phyloP scores from a whole-genome alignment of 2,797 vertebrate genomes.

The Tolypeutes matacus region DNA sequence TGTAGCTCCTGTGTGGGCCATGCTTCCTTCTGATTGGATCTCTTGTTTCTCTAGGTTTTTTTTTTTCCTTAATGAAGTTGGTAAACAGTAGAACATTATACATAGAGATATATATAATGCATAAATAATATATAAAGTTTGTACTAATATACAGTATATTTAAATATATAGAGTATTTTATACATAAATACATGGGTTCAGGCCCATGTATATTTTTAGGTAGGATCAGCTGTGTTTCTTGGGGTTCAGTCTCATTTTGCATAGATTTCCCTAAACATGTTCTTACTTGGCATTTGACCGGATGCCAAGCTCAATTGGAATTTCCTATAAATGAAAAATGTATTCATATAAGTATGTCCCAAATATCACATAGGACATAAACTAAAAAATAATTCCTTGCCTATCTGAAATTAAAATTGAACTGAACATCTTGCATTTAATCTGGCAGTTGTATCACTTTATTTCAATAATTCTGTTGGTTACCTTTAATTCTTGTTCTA shows the following conservation, averaged over 20 bases:
- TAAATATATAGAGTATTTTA: too few species aligned
- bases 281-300: neutral
- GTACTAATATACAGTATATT: too few species aligned
- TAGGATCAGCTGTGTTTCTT: neutral
- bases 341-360: neutral
- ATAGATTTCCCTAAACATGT: neutral
- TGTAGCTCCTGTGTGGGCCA: neutral
- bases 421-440: neutral
- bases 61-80: neutral
- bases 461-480: neutral
- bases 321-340: neutral
- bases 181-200: neutral
- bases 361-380: neutral
- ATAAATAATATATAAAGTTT: too few species aligned
- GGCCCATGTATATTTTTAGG: neutral
- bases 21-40: neutral
- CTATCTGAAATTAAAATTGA: neutral
- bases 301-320: neutral
- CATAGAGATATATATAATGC: too few species aligned
- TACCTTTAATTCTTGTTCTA: neutral
- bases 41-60: neutral
- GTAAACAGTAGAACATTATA: neutral
- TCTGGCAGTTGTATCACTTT: too few species aligned
- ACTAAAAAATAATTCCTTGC: neutral
- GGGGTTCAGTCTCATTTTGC: neutral